These are phyloP conservation scores for Mustela erminea DNA, from an alignment of 2,797 vertebrate species.

Conservation along the genomic window DNA sequence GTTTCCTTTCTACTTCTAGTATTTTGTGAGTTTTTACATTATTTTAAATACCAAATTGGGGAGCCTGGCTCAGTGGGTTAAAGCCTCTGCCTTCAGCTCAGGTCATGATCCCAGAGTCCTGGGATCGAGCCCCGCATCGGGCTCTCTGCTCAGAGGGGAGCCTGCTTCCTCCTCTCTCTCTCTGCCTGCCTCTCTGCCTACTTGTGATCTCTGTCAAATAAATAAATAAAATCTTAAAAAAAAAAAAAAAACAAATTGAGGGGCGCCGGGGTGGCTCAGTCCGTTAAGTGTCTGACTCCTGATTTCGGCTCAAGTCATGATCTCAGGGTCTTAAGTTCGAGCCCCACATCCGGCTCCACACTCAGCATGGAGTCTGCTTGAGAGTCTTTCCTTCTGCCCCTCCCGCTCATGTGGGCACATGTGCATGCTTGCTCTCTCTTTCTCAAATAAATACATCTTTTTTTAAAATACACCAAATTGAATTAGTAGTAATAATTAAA, in stretches of 20 bases:
- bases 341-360: background rate
- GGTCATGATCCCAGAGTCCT: no score
- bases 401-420: background rate
- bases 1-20: background rate
- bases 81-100: no score
- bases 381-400: background rate
- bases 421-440: background rate
- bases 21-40: slow-evolving; percentile 7
- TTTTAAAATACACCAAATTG: background rate
- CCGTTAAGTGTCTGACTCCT: background rate
- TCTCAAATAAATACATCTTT: background rate
- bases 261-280: background rate
- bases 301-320: background rate
- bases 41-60: slow-evolving; percentile 17
- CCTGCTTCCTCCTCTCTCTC: no score
- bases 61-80: background rate
- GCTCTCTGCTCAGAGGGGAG: no score
- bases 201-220: no score
- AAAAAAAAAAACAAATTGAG: background rate
- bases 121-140: no score
- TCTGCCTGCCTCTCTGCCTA: no score
- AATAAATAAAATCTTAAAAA: no score
- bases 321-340: background rate
- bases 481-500: background rate
- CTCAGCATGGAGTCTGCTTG: background rate